Evolutionary conservation across 2,113 vertebrate species (phyloP).

Genomic region (Natator depressus): DNA sequence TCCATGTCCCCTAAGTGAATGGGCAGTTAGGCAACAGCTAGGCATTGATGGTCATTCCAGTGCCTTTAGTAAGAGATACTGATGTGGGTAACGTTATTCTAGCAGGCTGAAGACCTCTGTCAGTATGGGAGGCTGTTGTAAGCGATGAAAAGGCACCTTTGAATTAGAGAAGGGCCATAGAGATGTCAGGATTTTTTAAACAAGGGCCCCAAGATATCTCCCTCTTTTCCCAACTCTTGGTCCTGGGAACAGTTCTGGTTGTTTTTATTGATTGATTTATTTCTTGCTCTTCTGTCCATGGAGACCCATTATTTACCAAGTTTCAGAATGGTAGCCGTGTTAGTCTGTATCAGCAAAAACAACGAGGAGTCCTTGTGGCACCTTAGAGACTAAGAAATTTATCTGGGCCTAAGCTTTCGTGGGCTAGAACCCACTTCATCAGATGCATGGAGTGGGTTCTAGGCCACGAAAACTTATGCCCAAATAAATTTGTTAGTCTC

Average conservation of each 20-base stretch:
- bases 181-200: not conserved
- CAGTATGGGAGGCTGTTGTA: not conserved
- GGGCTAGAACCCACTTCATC: too few species aligned
- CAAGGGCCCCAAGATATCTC: not conserved
- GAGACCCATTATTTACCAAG: not conserved
- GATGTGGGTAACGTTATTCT: not conserved
- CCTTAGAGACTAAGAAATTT: too few species aligned
- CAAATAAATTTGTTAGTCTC: too few species aligned
- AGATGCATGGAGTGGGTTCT: too few species aligned
- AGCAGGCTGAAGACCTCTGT: not conserved
- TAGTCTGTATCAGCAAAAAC: too few species aligned
- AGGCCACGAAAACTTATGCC: too few species aligned
- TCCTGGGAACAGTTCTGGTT: not conserved
- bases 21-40: not conserved
- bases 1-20: not conserved
- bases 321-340: too few species aligned
- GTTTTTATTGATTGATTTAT: not conserved
- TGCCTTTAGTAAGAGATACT: not conserved
- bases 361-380: too few species aligned
- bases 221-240: not conserved
- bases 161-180: not conserved
- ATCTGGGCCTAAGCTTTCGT: too few species aligned
- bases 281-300: too few species aligned
- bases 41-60: not conserved
- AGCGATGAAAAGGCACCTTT: not conserved